Percentiles rank a stretch among this genome's conserved stretches.
phyloP scores from a whole-genome alignment of 2,888 invertebrate species.

The Alentia gelatinosa region DNA sequence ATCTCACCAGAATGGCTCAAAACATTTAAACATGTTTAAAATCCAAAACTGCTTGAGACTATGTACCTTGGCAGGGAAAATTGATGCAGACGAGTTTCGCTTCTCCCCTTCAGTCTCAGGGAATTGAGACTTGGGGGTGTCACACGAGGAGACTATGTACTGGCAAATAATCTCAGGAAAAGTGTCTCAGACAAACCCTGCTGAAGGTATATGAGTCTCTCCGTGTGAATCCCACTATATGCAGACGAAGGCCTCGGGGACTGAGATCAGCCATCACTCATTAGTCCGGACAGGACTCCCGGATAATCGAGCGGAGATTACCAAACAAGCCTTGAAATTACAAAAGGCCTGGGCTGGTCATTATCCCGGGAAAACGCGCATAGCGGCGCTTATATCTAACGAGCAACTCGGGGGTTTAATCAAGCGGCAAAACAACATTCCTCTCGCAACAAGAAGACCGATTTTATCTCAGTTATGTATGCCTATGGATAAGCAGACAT shows the following conservation, averaged over 20 bases:
- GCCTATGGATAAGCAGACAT: not conserved
- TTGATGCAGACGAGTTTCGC: no score
- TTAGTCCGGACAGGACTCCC: not conserved
- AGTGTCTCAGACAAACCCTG: no score
- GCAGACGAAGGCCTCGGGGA: not conserved
- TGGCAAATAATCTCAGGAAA: no score
- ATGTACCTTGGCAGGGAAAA: no score
- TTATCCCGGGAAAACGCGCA: not conserved
- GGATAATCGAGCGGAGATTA: not conserved
- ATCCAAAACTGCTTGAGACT: no score
- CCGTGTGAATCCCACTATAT: no score
- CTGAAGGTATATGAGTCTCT: no score
- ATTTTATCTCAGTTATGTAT: not conserved
- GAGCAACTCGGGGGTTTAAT: not conserved
- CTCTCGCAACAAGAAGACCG: not conserved
- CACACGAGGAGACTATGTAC: no score
- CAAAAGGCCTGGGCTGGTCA: not conserved
- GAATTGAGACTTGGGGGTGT: no score
- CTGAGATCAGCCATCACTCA: not conserved
- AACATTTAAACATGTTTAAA: no score
- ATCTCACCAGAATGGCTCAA: no score
- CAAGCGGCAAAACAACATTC: not conserved
- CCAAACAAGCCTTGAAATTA: conserved; percentile 3
- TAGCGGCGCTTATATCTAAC: not conserved
- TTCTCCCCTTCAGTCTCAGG: no score